phyloP scores from a whole-genome alignment of 2,113 vertebrate genomes.

The Chionis minor region DNA sequence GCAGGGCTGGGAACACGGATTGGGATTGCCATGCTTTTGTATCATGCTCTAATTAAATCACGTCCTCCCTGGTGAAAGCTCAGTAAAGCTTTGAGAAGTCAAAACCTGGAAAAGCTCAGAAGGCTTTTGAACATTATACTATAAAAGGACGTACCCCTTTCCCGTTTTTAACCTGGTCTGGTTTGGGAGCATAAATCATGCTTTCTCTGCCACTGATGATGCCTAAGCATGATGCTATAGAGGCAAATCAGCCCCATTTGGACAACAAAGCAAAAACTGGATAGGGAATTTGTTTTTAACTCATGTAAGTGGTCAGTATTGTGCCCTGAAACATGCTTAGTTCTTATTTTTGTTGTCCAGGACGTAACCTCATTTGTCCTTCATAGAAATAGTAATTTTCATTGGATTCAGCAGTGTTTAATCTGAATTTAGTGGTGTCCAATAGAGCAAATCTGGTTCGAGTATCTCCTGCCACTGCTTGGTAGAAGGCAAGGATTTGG shows the following conservation, averaged over 20 bases:
- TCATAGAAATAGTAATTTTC: constrained; percentile 32
- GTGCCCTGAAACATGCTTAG: neutral
- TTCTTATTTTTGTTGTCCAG: constrained; percentile 18
- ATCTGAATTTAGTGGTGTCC: neutral
- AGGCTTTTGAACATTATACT: neutral
- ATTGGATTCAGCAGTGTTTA: constrained; percentile 8
- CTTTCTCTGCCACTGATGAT: neutral
- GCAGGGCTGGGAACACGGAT: neutral
- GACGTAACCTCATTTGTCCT: neutral
- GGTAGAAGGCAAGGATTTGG: neutral
- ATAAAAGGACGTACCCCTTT: neutral
- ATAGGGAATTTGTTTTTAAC: neutral
- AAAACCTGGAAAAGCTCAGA: neutral
- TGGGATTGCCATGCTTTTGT: neutral
- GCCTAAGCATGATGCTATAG: neutral
- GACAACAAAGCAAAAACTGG: neutral
- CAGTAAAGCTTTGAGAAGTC: neutral
- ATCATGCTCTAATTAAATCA: neutral
- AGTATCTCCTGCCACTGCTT: neutral
- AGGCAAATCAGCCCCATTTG: neutral
- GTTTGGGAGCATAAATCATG: neutral
- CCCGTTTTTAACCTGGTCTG: neutral
- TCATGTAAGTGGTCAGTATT: neutral
- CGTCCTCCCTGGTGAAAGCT: neutral
- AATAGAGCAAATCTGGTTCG: neutral